These are phyloP conservation scores for Reticulitermes speratus DNA, from an alignment of 1,140 invertebrate species.

Conservation along the genomic window DNA sequence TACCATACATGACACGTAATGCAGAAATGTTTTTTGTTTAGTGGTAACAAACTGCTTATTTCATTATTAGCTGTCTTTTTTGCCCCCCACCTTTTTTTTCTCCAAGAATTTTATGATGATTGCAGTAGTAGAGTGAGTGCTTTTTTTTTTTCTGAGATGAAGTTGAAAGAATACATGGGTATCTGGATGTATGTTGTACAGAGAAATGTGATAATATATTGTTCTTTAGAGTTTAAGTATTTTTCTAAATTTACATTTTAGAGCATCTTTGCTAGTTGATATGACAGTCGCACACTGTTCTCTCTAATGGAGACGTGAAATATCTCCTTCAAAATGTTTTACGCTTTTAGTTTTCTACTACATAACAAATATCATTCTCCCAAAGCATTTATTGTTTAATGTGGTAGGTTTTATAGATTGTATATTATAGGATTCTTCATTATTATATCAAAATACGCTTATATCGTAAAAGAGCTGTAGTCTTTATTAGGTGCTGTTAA, in stretches of 20 bases:
- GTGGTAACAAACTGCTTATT: background rate
- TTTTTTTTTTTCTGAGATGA: background rate
- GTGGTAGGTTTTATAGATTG: conserved; percentile 27
- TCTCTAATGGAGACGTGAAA: background rate
- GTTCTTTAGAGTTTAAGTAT: conserved; percentile 12
- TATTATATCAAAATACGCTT: conserved; percentile 33
- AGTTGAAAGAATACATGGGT: background rate
- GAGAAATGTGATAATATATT: background rate
- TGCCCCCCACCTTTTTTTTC: background rate
- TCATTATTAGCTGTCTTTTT: background rate
- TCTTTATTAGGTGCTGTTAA: conserved; percentile 34
- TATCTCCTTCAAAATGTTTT: conserved; percentile 1
- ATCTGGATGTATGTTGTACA: background rate
- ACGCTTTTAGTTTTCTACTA: conserved; percentile 17
- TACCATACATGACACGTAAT: conserved; percentile 5
- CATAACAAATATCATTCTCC: conserved; percentile 24
- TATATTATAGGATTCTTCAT: conserved; percentile 29
- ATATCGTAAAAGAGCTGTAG: conserved; percentile 31
- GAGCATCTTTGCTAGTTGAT: background rate
- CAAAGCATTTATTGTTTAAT: conserved; percentile 27
- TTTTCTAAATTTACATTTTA: conserved; percentile 20
- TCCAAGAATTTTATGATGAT: background rate
- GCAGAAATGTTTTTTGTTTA: background rate
- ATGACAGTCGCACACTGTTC: conserved; percentile 1
- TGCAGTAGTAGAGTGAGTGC: background rate